Conservation (phyloP, 2,888 invertebrate genomes). For the Dasypolia templi region DNA sequence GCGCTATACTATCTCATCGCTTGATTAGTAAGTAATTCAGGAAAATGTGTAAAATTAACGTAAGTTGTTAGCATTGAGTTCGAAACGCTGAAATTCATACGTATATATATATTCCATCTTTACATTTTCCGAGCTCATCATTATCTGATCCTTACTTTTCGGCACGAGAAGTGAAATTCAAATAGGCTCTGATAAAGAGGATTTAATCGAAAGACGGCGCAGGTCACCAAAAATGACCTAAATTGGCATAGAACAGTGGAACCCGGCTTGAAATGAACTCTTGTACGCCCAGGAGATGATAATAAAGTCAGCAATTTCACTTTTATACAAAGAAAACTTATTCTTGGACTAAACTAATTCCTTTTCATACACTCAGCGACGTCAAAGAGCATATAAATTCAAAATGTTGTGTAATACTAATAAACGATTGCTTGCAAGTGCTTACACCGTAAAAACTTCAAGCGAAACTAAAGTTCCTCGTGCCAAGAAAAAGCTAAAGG, state of each 20-base stretch:
- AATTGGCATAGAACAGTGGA: slow-evolving; percentile 51
- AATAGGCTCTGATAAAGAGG: slow-evolving; percentile 49
- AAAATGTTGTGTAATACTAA: slow-evolving; percentile 75
- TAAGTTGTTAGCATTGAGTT: not conserved
- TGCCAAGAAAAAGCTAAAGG: slow-evolving; percentile 79
- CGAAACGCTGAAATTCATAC: not conserved
- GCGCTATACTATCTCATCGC: slow-evolving; percentile 11
- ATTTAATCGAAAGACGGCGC: slow-evolving; percentile 53
- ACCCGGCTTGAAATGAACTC: slow-evolving; percentile 58
- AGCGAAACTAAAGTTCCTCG: slow-evolving; percentile 77
- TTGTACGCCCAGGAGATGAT: slow-evolving; percentile 49
- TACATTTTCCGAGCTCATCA: slow-evolving; percentile 2
- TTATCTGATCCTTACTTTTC: slow-evolving; percentile 31
- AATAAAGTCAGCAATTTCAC: slow-evolving; percentile 60
- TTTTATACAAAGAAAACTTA: slow-evolving; percentile 58
- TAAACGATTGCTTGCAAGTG: slow-evolving; percentile 73
- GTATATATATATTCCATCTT: not conserved
- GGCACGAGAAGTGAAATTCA: slow-evolving; percentile 42
- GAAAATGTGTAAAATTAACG: not conserved
- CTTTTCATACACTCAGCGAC: slow-evolving; percentile 65
- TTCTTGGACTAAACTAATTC: slow-evolving; percentile 66
- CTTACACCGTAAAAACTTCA: slow-evolving; percentile 83
- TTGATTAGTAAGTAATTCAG: slow-evolving; percentile 5
- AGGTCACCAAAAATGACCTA: slow-evolving; percentile 49
- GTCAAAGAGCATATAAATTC: slow-evolving; percentile 72